Evolutionary conservation across 2,888 invertebrate species (phyloP), one percentile per base, ranked within the genome.

Genomic region (Drosophila koepferae): DNA sequence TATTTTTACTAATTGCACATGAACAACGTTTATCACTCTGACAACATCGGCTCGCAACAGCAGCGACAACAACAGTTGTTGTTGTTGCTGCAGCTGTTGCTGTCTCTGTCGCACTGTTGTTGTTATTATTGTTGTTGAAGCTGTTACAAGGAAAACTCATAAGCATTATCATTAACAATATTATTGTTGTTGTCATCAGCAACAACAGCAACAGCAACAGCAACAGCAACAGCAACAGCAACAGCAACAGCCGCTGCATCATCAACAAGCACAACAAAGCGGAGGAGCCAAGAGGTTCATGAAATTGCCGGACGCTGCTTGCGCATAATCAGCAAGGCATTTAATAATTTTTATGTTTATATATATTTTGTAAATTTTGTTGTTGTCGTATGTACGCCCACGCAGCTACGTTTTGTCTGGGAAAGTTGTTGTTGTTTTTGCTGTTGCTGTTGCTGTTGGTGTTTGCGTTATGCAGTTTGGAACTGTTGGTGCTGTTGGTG

Each of bases 151-250:
- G 81, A 90, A 86, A 89, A 91, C 80, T 89, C 90, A 88, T 86
- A 88, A 89, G 90, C 85, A 89, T 89, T 85, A 91, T 89, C 89
- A 90, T 90, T 91, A 91, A 89, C 85, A 91, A 89, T 87, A 90
- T 86, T 90, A 90, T 90, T 90, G 90, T 90, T 89, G 90, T 90
- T 90, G 88, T 80, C 80, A 77, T 59, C 80, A 77, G 49, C 72
- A 72, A 38, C 81, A 64, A 36, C 74, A 73, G 18, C 74, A 58
- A 9, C 71, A 48, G n/a, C 82, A 66, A 23, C 74, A 73, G 23
- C 75, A 58, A 10, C 72, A 48, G 20, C 71, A 49, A 23, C 80
- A 48, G n/a, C 82, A 66, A 23, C 74, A 73, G 23, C 75, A 58
- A 10, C 72, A 48, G 20, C 71, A 49, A 23, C 80, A 65, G n/a